Evolutionary conservation across 2,888 invertebrate genomes (phyloP).

Genomic region (Drosophila ochracea): DNA sequence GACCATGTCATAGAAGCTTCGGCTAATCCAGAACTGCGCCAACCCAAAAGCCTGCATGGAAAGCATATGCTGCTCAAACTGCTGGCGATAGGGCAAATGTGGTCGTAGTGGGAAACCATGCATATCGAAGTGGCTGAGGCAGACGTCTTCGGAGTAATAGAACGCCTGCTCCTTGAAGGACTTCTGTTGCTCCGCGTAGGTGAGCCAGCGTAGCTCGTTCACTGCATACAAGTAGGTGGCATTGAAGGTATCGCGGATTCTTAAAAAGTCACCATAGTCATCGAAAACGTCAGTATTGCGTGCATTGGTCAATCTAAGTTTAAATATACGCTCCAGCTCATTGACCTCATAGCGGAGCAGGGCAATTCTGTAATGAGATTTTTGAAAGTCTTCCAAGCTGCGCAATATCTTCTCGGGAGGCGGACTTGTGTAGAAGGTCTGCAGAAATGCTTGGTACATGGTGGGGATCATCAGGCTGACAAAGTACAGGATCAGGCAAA

Average conservation of each 20-base stretch:
- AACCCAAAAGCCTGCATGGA: conserved; percentile 45
- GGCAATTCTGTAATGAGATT: conserved; percentile 17
- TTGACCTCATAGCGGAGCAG: background rate
- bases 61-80: conserved; percentile 56
- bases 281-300: conserved; percentile 7
- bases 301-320: background rate
- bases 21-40: conserved; percentile 33
- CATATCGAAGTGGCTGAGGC: conserved; percentile 28
- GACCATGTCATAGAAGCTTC: conserved; percentile 57
- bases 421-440: conserved; percentile 55
- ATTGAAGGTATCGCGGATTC: conserved; percentile 47
- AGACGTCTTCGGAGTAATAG: conserved; percentile 52
- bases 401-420: conserved; percentile 25
- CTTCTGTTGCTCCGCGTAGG: conserved; percentile 59
- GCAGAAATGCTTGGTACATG: conserved; percentile 66
- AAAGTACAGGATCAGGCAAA: conserved; percentile 56
- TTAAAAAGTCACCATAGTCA: conserved; percentile 19
- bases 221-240: conserved; percentile 50
- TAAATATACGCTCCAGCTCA: conserved; percentile 1
- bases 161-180: conserved; percentile 49
- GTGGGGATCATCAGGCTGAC: conserved; percentile 65
- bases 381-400: conserved; percentile 26
- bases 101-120: conserved; percentile 43
- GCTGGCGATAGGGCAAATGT: conserved; percentile 54
- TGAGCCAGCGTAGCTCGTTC: conserved; percentile 42